These are phyloP conservation scores for Epinephelus awoara DNA, from an alignment of 2,797 vertebrate species.

Conservation along the genomic window DNA sequence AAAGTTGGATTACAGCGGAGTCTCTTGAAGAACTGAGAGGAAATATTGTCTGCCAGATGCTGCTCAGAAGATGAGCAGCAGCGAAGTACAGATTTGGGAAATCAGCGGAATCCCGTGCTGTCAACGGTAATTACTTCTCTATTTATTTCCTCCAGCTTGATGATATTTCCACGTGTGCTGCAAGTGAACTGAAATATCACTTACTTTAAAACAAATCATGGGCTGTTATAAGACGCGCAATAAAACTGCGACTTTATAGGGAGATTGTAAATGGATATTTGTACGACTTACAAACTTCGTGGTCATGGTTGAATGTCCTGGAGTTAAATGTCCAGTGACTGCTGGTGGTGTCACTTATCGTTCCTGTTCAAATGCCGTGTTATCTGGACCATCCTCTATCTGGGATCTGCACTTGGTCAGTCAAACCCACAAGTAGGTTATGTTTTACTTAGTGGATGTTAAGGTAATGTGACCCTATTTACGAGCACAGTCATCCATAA, in stretches of 20 bases:
- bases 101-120: slow-evolving; percentile 49
- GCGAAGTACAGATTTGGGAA: slow-evolving; percentile 33
- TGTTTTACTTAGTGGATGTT: slow-evolving; percentile 1
- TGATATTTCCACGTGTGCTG: not conserved
- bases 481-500: not conserved
- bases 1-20: slow-evolving; percentile 78
- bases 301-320: slow-evolving; percentile 5
- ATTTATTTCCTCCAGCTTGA: not conserved
- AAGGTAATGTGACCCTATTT: not conserved
- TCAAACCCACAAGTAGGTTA: slow-evolving; percentile 1
- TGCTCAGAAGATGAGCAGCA: slow-evolving; percentile 70
- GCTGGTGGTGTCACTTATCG: slow-evolving; percentile 39
- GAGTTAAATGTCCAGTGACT: slow-evolving; percentile 5
- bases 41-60: slow-evolving; percentile 51
- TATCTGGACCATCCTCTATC: slow-evolving; percentile 31
- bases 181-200: not conserved
- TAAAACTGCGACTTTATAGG: not conserved
- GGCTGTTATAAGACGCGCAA: too few relatives aligned
- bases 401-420: slow-evolving; percentile 28
- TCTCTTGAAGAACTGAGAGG: slow-evolving; percentile 41
- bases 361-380: slow-evolving; percentile 25
- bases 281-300: not conserved
- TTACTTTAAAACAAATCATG: not conserved
- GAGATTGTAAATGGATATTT: not conserved
- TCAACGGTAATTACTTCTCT: slow-evolving; percentile 61